Conservation (phyloP, 2,113 vertebrate species). For the Lamprotornis superbus region DNA sequence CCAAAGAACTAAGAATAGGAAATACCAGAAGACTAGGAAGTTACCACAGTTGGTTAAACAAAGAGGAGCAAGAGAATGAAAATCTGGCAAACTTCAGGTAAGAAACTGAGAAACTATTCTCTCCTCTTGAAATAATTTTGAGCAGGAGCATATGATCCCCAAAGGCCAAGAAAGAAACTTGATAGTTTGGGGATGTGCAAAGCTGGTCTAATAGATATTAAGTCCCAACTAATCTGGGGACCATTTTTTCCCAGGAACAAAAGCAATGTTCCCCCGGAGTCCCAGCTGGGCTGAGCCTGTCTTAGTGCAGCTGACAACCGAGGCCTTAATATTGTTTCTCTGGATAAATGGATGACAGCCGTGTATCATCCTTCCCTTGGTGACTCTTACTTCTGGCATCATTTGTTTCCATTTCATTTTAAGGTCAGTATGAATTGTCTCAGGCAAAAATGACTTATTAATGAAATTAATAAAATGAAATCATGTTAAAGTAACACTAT, state of each 20-base stretch:
- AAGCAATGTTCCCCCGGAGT: neutral
- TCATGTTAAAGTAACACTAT: neutral
- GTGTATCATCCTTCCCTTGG: neutral
- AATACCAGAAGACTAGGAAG: neutral
- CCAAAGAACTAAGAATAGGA: neutral
- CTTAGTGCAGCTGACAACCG: neutral
- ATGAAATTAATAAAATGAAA: constrained; percentile 28
- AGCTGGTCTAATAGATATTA: neutral
- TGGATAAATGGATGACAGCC: neutral
- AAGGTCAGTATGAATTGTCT: constrained; percentile 48
- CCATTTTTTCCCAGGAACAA: neutral
- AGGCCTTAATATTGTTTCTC: constrained; percentile 16
- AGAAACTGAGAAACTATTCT: neutral
- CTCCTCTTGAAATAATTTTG: neutral
- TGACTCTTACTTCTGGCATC: constrained; percentile 43
- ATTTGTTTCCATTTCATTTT: constrained; percentile 50
- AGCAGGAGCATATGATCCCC: neutral
- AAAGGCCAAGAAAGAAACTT: neutral
- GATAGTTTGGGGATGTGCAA: neutral
- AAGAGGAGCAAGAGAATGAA: neutral
- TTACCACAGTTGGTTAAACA: neutral
- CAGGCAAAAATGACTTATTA: constrained; percentile 31
- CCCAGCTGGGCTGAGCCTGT: neutral
- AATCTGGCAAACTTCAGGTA: neutral
- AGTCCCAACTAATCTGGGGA: neutral